Evolutionary conservation across 1,140 invertebrate species (phyloP), one percentile per base, ranked within the genome.

Genomic region (Diabrotica undecimpunctata): DNA sequence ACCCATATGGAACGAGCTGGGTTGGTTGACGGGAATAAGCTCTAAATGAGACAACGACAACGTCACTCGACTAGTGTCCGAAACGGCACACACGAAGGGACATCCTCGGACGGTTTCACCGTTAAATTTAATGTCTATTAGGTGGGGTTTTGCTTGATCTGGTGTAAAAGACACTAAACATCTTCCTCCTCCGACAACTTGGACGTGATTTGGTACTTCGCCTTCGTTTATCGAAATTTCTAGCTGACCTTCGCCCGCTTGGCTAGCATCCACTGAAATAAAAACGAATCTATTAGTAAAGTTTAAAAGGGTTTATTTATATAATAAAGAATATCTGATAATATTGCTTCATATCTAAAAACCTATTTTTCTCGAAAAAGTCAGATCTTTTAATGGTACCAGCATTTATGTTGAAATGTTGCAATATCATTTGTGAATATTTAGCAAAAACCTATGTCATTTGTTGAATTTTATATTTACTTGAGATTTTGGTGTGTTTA

Each of bases 181-280:
- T 62, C 94, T 86, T 41, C 95, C 95, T 65, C 94, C 94, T 54
- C 95, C 95, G 6, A 98, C 91, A 11, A 95, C 93, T 80, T 95
- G 93, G 13, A 98, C 96, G 81, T 98, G 94, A 84, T 98, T 98
- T 50, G 96, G 96, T 39, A 98, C 94, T 84, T 97, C 94, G 66
- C 96, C 96, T 81, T 98, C 94, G 78, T 98, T 98, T 77, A 98
- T 96, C 64, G 95, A 96, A 76, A 98, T 98, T 85, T 98, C 96
- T 71, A 98, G 84, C 81, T 97, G 95, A 38, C 96, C 96, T 85
- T 98, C 95, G 51, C 96, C 96, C 55, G 95, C 96, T 74, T 95
- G 91, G 75, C 92, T 94, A 8, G 96, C 96, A 82, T 98, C 95
- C 74, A 98, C 95, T 94, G 79, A 62, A 84, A 85, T 68, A 56